These are phyloP conservation scores for Petrosia ficiformis DNA, from an alignment of 37 sponge, comb jelly and placozoan genomes.

Conservation along the genomic window DNA sequence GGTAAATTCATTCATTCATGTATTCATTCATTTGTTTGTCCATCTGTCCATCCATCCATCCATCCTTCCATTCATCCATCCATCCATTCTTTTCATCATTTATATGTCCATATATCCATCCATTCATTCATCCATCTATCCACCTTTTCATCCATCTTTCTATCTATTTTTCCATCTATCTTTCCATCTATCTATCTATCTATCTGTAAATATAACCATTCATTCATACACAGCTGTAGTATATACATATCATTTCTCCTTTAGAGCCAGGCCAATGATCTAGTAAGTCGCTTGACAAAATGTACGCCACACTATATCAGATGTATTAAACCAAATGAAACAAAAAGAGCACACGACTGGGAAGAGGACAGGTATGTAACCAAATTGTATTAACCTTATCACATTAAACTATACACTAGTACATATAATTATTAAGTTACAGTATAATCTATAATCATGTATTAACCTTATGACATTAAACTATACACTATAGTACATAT, in stretches of 20 bases:
- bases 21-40: neutral
- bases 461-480: too few species aligned
- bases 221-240: neutral
- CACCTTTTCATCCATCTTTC: neutral
- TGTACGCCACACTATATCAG: constrained; percentile 98
- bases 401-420: too few species aligned
- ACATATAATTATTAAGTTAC: too few species aligned
- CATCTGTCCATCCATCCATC: neutral
- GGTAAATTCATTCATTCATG: constrained; percentile 23
- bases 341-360: constrained; percentile 92
- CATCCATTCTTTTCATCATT: neutral
- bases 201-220: too few species aligned
- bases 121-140: neutral
- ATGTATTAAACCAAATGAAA: constrained; percentile 98
- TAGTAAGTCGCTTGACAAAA: constrained; percentile 82
- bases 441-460: too few species aligned
- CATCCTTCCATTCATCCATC: neutral
- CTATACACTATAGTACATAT: too few species aligned
- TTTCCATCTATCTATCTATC: too few species aligned
- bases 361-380: constrained; percentile 94
- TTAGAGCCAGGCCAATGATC: constrained; percentile 90
- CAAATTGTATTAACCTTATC: too few species aligned
- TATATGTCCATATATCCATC: neutral
- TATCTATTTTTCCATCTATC: too few species aligned
- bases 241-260: constrained; percentile 6